A percentile compares a stretch with the other conserved stretches of the same genome.
Conservation (phyloP, 2,797 vertebrate species). For the Protonibea diacanthus region DNA sequence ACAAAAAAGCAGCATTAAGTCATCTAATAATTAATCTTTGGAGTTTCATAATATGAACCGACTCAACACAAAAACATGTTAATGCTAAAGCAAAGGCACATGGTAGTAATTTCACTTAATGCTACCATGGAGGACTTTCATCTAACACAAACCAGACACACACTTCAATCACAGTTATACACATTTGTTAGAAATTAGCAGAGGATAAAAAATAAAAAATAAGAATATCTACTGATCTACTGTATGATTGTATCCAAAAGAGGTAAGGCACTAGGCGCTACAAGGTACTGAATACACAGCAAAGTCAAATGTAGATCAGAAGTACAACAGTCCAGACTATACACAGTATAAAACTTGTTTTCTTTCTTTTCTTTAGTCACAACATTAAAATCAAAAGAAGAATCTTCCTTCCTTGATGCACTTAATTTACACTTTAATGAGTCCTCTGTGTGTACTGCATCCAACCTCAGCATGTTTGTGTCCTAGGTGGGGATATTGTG, state of each 20-base stretch:
- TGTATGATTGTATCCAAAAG: constrained; percentile 5
- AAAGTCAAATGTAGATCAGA: constrained; percentile 21
- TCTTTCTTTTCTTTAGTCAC: background rate
- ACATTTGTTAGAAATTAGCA: constrained; percentile 2
- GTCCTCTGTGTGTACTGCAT: background rate
- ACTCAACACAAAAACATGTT: background rate
- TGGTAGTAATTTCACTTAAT: constrained; percentile 4
- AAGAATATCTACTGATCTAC: background rate
- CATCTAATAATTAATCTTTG: background rate
- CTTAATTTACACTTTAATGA: background rate
- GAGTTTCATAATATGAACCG: no score
- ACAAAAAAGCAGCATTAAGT: background rate
- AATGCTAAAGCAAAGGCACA: constrained; percentile 17
- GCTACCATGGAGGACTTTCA: background rate
- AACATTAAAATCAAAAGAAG: background rate
- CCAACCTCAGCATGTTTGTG: background rate
- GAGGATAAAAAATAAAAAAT: background rate
- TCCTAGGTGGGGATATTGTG: background rate
- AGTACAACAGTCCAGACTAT: constrained; percentile 11
- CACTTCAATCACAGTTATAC: background rate
- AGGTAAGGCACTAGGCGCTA: constrained; percentile 65
- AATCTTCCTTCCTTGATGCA: background rate
- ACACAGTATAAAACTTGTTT: background rate
- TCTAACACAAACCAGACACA: background rate
- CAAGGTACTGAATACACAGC: constrained; percentile 8